Conservation (phyloP, 2,113 vertebrate species). For the Gymnorhina tibicen region DNA sequence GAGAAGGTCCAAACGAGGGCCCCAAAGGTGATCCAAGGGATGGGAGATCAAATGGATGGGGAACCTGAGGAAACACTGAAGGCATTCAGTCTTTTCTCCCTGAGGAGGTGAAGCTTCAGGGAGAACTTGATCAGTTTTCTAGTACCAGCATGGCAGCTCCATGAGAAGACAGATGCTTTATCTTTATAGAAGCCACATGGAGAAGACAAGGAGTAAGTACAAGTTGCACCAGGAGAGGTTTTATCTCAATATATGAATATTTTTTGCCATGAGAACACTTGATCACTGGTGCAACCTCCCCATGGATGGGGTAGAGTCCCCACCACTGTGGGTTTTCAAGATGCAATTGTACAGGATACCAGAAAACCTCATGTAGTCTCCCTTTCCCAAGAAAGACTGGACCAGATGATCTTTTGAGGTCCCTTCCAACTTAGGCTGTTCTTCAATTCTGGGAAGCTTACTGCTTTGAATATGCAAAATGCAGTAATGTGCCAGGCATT, state of each 20-base stretch:
- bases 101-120: neutral
- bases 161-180: neutral
- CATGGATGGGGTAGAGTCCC: neutral
- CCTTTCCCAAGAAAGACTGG: neutral
- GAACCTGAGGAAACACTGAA: neutral
- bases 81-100: neutral
- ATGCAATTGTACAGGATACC: neutral
- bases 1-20: neutral
- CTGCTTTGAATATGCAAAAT: neutral
- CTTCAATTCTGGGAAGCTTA: neutral
- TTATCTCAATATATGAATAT: neutral
- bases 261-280: neutral
- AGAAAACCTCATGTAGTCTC: neutral
- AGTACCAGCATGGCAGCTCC: neutral
- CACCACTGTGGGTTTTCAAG: neutral
- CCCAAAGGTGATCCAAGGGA: neutral
- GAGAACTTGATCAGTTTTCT: neutral
- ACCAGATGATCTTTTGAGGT: neutral
- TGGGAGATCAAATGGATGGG: neutral
- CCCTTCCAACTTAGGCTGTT: neutral
- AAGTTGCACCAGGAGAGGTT: neutral
- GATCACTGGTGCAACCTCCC: neutral
- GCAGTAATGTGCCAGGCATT: neutral
- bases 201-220: neutral
- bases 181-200: neutral